Conservation (phyloP, 2,113 vertebrate genomes). For the Ancistrus triradiatus region DNA sequence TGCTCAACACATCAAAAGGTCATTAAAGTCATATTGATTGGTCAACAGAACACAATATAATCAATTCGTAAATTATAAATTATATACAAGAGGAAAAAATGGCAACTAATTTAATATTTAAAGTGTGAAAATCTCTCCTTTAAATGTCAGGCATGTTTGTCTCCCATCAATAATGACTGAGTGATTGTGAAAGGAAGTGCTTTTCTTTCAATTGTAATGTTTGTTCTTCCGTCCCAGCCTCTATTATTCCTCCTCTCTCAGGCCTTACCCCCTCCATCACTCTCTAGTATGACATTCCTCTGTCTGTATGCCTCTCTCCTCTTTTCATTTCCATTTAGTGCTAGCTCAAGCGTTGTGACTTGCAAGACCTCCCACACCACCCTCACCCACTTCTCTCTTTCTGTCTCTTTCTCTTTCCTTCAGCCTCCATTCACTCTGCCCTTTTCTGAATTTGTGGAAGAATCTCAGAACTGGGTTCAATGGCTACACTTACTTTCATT, state of each 20-base stretch:
- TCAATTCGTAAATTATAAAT: no score
- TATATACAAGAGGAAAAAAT: no score
- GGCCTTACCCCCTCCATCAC: conserved; percentile 5
- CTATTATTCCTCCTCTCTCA: not conserved
- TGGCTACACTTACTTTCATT: not conserved
- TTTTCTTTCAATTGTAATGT: conserved; percentile 1
- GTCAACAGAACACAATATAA: no score
- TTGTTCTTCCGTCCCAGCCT: not conserved
- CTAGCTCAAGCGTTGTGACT: conserved; percentile 13
- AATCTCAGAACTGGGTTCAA: not conserved
- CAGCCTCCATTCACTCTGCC: conserved; percentile 48
- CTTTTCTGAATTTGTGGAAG: not conserved
- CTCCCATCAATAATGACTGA: not conserved
- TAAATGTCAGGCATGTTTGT: not conserved
- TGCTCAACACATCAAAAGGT: no score
- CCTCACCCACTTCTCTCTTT: conserved; percentile 36
- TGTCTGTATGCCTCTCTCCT: not conserved
- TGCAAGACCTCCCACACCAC: conserved; percentile 1
- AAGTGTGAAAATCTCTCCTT: not conserved
- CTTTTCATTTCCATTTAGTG: conserved; percentile 54
- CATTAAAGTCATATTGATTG: no score
- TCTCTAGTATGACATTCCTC: not conserved
- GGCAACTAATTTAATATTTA: not conserved
- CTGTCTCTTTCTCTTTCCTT: conserved; percentile 54
- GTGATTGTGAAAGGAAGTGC: conserved; percentile 1